Percentiles rank a stretch among this genome's conserved stretches.
phyloP scores from a whole-genome alignment of 2,888 invertebrate genomes.

The Torymus tubicola region DNA sequence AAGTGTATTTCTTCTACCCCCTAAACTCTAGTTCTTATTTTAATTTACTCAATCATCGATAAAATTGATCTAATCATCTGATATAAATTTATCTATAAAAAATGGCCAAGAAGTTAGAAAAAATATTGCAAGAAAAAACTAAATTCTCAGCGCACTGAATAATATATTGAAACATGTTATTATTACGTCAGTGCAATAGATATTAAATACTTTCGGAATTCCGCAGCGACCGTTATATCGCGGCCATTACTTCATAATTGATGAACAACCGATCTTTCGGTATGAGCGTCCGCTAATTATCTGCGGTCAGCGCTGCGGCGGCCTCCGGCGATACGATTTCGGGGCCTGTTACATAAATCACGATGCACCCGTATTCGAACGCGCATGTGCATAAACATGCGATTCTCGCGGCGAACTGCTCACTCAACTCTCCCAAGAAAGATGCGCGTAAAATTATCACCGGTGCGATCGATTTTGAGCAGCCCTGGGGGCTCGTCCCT shows the following conservation, averaged over 20 bases:
- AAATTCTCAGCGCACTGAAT: too few species aligned
- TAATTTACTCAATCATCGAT: too few species aligned
- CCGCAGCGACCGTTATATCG: background rate
- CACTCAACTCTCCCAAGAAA: slow-evolving; percentile 26
- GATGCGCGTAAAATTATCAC: slow-evolving; percentile 24
- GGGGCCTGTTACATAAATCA: slow-evolving; percentile 44
- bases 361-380: background rate
- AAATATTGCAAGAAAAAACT: too few species aligned
- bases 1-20: too few species aligned
- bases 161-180: too few species aligned
- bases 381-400: too few species aligned
- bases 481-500: background rate
- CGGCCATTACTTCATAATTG: slow-evolving; percentile 32
- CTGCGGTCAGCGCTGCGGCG: slow-evolving; percentile 5
- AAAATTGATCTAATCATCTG: too few species aligned
- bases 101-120: too few species aligned
- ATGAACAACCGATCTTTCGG: slow-evolving; percentile 17
- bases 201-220: background rate
- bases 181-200: too few species aligned
- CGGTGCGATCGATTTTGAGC: slow-evolving; percentile 9
- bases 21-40: too few species aligned
- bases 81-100: too few species aligned
- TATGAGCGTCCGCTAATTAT: slow-evolving; percentile 38
- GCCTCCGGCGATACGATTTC: slow-evolving; percentile 22
- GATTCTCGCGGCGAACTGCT: slow-evolving; percentile 1